phyloP scores from a whole-genome alignment of 2,113 vertebrate genomes.

The Tachuris rubrigastra region DNA sequence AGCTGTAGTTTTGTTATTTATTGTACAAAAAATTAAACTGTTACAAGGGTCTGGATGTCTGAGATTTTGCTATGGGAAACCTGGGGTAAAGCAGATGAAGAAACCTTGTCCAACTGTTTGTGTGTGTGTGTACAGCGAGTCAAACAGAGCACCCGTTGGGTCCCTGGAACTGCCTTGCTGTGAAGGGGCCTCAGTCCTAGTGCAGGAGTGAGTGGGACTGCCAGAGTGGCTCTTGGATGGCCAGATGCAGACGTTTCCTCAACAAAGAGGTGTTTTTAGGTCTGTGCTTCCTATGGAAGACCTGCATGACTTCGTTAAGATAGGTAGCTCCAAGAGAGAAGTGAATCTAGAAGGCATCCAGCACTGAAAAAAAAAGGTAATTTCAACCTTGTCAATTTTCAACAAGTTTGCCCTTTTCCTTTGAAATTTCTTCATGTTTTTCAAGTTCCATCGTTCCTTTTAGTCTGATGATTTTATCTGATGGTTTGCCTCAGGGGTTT shows the following conservation, averaged over 20 bases:
- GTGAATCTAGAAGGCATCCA: background rate
- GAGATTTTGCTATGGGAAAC: background rate
- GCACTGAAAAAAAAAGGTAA: background rate
- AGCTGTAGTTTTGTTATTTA: background rate
- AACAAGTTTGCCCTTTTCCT: background rate
- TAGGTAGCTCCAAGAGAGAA: background rate
- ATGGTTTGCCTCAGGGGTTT: background rate
- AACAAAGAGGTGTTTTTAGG: background rate
- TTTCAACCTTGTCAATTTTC: background rate
- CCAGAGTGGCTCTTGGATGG: no score
- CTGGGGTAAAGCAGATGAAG: background rate
- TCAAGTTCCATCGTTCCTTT: background rate
- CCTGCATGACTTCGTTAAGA: background rate
- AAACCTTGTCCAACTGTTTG: background rate
- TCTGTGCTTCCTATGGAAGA: background rate
- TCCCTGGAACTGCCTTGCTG: no score
- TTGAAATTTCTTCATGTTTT: background rate
- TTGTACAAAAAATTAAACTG: background rate
- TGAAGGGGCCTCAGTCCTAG: no score
- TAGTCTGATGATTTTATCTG: background rate
- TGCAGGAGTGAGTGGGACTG: background rate
- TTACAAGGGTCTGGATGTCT: background rate
- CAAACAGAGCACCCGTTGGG: no score
- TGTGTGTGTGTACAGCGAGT: background rate
- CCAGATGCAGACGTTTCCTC: rapidly evolving